phyloP scores from a whole-genome alignment of 2,113 vertebrate genomes.

The Pelecanoides urinatrix region DNA sequence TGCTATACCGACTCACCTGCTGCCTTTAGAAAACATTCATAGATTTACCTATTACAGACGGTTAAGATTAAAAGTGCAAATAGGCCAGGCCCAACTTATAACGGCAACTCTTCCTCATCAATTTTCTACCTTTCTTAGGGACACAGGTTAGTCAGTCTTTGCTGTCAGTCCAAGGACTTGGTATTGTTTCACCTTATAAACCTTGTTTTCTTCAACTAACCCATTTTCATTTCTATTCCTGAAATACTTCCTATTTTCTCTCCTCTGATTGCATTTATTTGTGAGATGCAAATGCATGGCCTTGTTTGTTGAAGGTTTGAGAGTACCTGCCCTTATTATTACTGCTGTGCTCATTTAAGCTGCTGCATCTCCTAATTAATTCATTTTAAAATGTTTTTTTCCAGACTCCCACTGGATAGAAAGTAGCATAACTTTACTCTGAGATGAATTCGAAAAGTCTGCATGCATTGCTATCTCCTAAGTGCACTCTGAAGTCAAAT shows the following conservation, averaged over 20 bases:
- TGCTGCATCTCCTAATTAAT: neutral
- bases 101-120: neutral
- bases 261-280: neutral
- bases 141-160: neutral
- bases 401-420: neutral
- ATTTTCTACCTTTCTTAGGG: neutral
- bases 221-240: neutral
- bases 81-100: fast-evolving
- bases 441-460: neutral
- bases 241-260: neutral
- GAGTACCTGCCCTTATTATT: neutral
- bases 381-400: neutral
- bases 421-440: neutral
- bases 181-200: neutral
- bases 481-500: conserved; percentile 53
- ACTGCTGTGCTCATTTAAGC: neutral
- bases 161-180: neutral
- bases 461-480: neutral
- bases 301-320: neutral
- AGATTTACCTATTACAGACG: neutral
- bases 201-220: neutral
- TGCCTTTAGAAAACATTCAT: neutral
- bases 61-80: neutral
- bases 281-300: neutral
- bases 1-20: neutral